A percentile compares a stretch with the other conserved stretches of the same genome.
These are phyloP conservation scores for Saturnia pavonia DNA, from an alignment of 2,888 invertebrate species.

Conservation along the genomic window DNA sequence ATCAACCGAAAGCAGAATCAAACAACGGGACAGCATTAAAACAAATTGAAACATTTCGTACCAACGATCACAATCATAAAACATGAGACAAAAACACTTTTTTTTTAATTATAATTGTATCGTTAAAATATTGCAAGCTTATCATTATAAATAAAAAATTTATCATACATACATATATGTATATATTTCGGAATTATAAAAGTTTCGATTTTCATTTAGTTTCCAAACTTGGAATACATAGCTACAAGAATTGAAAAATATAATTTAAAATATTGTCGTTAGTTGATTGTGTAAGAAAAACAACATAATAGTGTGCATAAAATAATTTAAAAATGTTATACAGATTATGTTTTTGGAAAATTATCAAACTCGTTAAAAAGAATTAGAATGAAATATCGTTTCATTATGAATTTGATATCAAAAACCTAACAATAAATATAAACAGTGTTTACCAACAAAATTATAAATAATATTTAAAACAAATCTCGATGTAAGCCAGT, in stretches of 20 bases:
- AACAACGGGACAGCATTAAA: constrained; percentile 64
- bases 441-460: not conserved
- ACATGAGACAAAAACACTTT: constrained; percentile 45
- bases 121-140: not conserved
- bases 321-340: not conserved
- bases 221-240: not conserved
- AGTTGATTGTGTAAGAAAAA: not conserved
- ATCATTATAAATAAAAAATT: constrained; percentile 17
- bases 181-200: not conserved
- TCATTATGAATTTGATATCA: not conserved
- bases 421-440: not conserved
- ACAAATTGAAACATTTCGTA: constrained; percentile 70
- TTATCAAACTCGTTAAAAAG: not conserved
- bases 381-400: not conserved
- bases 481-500: not conserved
- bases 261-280: not conserved
- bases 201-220: not conserved
- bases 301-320: not conserved
- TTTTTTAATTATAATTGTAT: constrained; percentile 28
- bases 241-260: not conserved
- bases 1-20: constrained; percentile 53
- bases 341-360: not conserved
- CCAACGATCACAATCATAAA: constrained; percentile 57
- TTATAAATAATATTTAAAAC: not conserved
- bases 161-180: not conserved